These are phyloP conservation scores for Otolemur garnettii DNA, from an alignment of 2,113 vertebrate genomes.

Conservation along the genomic window DNA sequence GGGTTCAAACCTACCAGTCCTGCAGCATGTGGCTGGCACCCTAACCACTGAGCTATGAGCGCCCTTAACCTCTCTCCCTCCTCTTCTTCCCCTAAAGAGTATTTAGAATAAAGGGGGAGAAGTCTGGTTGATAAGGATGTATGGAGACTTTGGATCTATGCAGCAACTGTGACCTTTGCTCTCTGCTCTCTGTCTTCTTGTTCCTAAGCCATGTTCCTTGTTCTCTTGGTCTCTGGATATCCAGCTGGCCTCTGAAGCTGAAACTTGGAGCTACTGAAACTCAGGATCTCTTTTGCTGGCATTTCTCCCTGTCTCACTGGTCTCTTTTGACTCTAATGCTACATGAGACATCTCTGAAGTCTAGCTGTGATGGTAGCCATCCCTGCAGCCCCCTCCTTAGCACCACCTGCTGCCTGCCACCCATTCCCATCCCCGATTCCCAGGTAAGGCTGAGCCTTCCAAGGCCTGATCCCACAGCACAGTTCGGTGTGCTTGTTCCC, in stretches of 20 bases:
- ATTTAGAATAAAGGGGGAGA: not conserved
- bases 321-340: not conserved
- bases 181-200: conserved; percentile 28
- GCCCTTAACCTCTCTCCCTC: not conserved
- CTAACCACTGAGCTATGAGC: too few species aligned
- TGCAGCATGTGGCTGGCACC: too few species aligned
- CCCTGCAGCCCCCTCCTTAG: not conserved
- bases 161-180: not conserved
- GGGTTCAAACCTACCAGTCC: too few species aligned
- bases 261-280: not conserved
- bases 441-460: not conserved
- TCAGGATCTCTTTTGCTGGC: not conserved
- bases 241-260: not conserved
- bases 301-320: not conserved
- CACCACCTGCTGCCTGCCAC: not conserved
- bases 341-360: not conserved
- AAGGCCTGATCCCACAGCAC: not conserved
- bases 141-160: not conserved
- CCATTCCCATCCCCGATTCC: not conserved
- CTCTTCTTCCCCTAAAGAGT: not conserved
- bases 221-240: not conserved
- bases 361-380: not conserved
- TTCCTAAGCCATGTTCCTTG: not conserved
- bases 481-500: not conserved
- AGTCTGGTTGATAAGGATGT: not conserved